Evolutionary conservation across 1,140 invertebrate species (phyloP), one percentile per base, ranked within the genome.

Genomic region (Bombus breviceps): DNA sequence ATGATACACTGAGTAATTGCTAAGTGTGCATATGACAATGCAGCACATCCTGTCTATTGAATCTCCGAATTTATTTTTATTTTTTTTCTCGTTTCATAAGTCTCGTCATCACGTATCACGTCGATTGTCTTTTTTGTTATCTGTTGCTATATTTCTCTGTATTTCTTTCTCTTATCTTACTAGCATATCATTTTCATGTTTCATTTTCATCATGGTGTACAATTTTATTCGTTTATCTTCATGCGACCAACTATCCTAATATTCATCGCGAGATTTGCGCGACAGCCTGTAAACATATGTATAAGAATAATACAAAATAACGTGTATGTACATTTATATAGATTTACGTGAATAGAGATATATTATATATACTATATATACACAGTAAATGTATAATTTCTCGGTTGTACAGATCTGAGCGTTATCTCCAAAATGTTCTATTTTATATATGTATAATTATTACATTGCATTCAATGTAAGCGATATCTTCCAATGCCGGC

Each of bases 361-460:
- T 81, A 86, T 77, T 80, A 85, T 57, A 81, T 10, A 85, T 81
- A 78, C 25, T 84, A 85, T 91, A 82, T 86, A 86, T 86, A 85
- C 71, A 89, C 71, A 68, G 86, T 90, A 77, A 82, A 88, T 89
- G 85, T 91, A 82, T 90, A 85, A 91, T 91, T 92, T 92, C 69
- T 91, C 85, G 85, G 59, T 91, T 92, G 90, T 92, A 92, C 88
- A 92, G 86, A 91, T 92, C 80, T 86, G 86, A 86, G 73, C 83
- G 91, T 92, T 91, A 91, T 91, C 85, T 91, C 86, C 88, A 86
- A 91, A 92, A 92, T 92, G 82, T 92, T 91, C 88, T 92, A 92
- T 92, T 92, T 92, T 92, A 91, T 92, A 92, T 92, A 91, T 92
- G 92, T 92, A 88, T 91, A 88, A 92, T 87, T 92, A 92, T 92